Percentiles rank a stretch among this genome's conserved stretches.
phyloP scores from a whole-genome alignment of 2,888 invertebrate genomes.

The Netelia virgata region DNA sequence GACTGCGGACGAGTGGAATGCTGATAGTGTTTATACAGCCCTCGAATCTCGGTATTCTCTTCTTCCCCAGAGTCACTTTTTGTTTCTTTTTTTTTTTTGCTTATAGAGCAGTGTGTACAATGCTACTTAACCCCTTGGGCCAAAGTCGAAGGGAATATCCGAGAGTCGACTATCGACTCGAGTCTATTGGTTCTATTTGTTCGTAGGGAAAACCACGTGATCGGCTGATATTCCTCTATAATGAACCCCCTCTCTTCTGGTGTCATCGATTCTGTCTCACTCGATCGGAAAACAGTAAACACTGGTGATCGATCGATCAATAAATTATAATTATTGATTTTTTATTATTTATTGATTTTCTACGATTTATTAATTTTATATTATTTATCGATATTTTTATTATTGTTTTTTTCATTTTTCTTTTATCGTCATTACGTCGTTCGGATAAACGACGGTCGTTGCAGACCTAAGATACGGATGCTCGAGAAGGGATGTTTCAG shows the following conservation, averaged over 20 bases:
- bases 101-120: constrained; percentile 10
- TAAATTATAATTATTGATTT: not conserved
- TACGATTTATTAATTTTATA: too few species aligned
- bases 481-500: too few species aligned
- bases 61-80: constrained; percentile 34
- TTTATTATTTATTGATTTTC: not conserved
- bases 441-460: too few species aligned
- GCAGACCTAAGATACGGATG: too few species aligned
- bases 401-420: too few species aligned
- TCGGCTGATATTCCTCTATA: constrained; percentile 20
- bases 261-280: not conserved
- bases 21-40: constrained; percentile 48
- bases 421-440: too few species aligned
- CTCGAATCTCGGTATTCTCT: constrained; percentile 38
- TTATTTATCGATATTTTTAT: not conserved
- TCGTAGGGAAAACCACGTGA: not conserved
- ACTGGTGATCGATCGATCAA: not conserved
- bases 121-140: constrained; percentile 17
- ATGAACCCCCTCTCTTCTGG: constrained; percentile 14
- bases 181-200: constrained; percentile 23
- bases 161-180: constrained; percentile 18
- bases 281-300: not conserved
- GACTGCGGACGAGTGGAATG: constrained; percentile 49
- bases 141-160: constrained; percentile 39
- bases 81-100: not conserved